Evolutionary conservation across 2,888 invertebrate species (phyloP), one percentile per base, ranked within the genome.

Genomic region (Cheiracanthium punctorium): DNA sequence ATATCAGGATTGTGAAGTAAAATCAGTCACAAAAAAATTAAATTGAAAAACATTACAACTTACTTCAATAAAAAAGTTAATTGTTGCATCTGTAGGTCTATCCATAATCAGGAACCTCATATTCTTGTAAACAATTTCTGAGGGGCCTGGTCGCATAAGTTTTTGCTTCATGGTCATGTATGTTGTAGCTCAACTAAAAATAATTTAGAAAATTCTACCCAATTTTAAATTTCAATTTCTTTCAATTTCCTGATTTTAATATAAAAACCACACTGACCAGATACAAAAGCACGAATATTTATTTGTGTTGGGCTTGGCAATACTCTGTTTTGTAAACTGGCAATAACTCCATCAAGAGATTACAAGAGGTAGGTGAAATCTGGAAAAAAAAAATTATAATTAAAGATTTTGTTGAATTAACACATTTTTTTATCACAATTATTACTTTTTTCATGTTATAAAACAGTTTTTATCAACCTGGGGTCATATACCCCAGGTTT

Each of bases 61-160:
- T 65, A 88, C 98, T 95, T 97, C 95, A 91, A 98, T 95, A 92
- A 97, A 99, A 91, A 95, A 94, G 91, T 96, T 95, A 92, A 99
- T 97, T 92, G 95, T 97, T 92, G 96, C 95, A 94, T 99, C 98
- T 90, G 96, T 96, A 91, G 99, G 99, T 91, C 98, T 95, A 94
- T 99, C 98, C 91, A 98, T 99, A 93, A 99, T 98, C 91, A 99
- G 95, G 94, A 99, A 99, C 93, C 96, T 95, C 96, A 98, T 96
- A 92, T 96, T 96, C 94, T 98, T 98, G 94, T 95, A 97, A 93
- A 96, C 96, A 92, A 99, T 98, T 93, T 97, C 97, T 91, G 98
- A 97, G 90, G 98, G 97, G 92, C 98, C 97, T 91, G 98, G 98
- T 71, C 88, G 29, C 80, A 88, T 84, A 32, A 82, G 33, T 41